Base-by-base conservation (phyloP, 2,113 vertebrate species). In the Ciconia maguari region DNA sequence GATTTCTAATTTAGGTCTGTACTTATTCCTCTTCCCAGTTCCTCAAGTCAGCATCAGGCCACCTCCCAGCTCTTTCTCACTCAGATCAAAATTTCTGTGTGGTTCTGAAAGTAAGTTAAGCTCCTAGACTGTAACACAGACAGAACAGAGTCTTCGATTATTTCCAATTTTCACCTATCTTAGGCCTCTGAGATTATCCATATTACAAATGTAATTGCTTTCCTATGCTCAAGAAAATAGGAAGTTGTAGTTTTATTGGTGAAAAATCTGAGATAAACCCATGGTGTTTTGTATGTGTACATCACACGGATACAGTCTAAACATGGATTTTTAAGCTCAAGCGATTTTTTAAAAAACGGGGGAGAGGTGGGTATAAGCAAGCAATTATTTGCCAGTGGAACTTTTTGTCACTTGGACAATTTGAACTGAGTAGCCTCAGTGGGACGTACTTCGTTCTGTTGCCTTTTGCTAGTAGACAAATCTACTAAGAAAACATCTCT, bases 301-400 rank as follows among this genome's bases (percentile, higher is more conserved):
- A 46, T 4, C 11, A 32, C 11, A 41, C 16, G 5, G 21, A n/a
- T 76, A 24, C 16, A 54, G 30, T 30, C 9, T 74, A 65, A 87
- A 29, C 5, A 10, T 34, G 18, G 7, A 78, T 75, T 94, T 90
- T 93, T 22, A 62, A 83, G 19, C 3, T 79, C 20, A 52, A 54
- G 5, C 1, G 17, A 6, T 17, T 52, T 90, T 72, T 79, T 48
- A 0, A 41, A 34, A 80, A 57, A 4, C 2, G 2, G 2, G 1
- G 14, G 9, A 46, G 29, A 71, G 3, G 4, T 77, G 12, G 4
- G 7, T 75, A 32, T 78, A 75, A 84, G 11, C 19, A 48, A 89
- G 5, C 3, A 70, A 58, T 84, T 82, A 46, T 54, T 70, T 84
- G 15, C 6, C 36, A 32, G 21, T 58, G n/a, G 29, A 15, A 84